phyloP scores from a whole-genome alignment of 2,113 vertebrate species.

The Charadrius vociferus region DNA sequence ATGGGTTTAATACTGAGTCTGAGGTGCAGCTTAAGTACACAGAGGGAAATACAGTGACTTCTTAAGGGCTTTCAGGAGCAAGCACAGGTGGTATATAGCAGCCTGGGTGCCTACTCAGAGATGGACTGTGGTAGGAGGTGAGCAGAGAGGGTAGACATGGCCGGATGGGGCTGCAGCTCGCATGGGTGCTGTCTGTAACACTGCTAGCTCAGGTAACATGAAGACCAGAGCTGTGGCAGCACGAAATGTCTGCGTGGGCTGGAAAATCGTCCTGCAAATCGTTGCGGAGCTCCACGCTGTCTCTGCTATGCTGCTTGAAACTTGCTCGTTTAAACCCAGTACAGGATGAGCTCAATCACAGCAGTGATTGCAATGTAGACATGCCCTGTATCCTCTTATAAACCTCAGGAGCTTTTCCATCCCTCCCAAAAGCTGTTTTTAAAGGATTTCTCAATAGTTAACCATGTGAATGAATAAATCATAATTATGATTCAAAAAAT shows the following conservation, averaged over 20 bases:
- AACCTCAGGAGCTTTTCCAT: not conserved
- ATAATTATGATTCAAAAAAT: slow-evolving; percentile 10
- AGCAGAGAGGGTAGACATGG: accelerated
- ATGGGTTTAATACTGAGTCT: not conserved
- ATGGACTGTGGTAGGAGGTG: not conserved
- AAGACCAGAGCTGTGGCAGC: not conserved
- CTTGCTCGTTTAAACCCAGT: not conserved
- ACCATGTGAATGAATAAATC: not conserved
- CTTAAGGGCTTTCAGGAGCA: not conserved
- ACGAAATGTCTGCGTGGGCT: not conserved
- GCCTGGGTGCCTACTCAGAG: not conserved
- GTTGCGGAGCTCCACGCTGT: accelerated
- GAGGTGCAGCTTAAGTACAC: not conserved
- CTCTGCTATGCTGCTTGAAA: not conserved
- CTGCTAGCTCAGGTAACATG: not conserved
- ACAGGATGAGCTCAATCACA: not conserved
- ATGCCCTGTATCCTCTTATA: not conserved
- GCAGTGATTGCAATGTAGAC: not conserved
- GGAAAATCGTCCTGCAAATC: not conserved
- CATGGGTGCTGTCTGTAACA: accelerated
- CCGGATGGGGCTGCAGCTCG: not conserved
- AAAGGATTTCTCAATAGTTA: not conserved
- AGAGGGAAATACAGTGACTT: not conserved
- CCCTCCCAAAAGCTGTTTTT: not conserved
- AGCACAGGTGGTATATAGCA: not conserved